Evolutionary conservation across 1,140 invertebrate species (phyloP).

Genomic region (Monochamus saltuarius): DNA sequence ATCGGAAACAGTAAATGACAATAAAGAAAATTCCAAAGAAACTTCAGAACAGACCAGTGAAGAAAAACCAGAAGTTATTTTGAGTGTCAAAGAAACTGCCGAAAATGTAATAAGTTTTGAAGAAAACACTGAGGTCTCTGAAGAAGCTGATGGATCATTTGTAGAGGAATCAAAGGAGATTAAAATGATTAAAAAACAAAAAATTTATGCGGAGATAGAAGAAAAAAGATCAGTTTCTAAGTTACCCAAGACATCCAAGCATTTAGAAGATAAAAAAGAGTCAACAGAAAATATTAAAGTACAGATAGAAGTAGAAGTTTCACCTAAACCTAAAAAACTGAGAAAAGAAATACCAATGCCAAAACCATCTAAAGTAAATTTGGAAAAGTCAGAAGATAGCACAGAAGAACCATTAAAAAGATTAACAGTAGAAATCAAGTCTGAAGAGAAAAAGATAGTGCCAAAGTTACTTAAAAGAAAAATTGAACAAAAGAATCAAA

Average conservation of each 20-base stretch:
- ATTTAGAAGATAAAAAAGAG: background rate
- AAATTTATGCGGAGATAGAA: background rate
- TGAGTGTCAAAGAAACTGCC: background rate
- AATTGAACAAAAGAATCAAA: background rate
- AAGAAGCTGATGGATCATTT: background rate
- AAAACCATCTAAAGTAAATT: constrained; percentile 4
- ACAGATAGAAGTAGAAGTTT: constrained; percentile 3
- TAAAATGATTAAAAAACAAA: background rate
- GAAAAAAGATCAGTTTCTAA: background rate
- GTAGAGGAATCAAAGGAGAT: no score
- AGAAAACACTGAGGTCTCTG: background rate
- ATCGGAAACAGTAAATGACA: background rate
- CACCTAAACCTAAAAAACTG: background rate
- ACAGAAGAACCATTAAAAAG: background rate
- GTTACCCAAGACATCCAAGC: background rate
- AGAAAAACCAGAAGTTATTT: constrained; percentile 1
- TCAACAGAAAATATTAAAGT: constrained; percentile 2
- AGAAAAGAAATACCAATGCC: constrained; percentile 12
- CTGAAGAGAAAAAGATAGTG: no score
- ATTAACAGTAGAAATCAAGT: no score
- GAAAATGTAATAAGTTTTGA: background rate
- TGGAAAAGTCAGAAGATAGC: constrained; percentile 2
- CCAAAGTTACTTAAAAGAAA: background rate
- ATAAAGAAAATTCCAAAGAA: background rate
- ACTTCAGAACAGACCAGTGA: background rate